Percentiles rank a stretch among this genome's conserved stretches.
These are phyloP conservation scores for Antitype chi DNA, from an alignment of 2,888 invertebrate species.

Conservation along the genomic window DNA sequence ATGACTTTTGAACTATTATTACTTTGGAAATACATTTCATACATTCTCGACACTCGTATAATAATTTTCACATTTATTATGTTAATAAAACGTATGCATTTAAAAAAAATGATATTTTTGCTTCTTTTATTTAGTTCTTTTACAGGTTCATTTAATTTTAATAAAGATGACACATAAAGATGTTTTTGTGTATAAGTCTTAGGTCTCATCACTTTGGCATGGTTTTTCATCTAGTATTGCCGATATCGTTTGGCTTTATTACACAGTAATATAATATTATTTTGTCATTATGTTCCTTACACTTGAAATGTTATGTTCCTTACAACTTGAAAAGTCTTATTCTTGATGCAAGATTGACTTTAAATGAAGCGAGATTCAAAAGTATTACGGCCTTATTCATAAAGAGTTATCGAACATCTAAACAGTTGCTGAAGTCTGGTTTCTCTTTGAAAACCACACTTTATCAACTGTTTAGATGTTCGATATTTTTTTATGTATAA, in stretches of 20 bases:
- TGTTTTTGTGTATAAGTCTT: slow-evolving; percentile 35
- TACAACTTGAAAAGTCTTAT: slow-evolving; percentile 22
- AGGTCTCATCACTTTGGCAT: slow-evolving; percentile 38
- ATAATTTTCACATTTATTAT: slow-evolving; percentile 22
- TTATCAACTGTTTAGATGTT: too few species aligned
- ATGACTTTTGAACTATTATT: slow-evolving; percentile 26
- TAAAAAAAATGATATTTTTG: slow-evolving; percentile 18
- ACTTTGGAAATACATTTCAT: slow-evolving; percentile 22
- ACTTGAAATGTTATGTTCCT: slow-evolving; percentile 10
- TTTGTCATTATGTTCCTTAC: slow-evolving; percentile 9
- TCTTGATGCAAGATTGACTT: slow-evolving; percentile 52
- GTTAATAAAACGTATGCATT: not conserved
- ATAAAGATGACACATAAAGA: slow-evolving; percentile 13
- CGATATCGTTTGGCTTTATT: slow-evolving; percentile 23
- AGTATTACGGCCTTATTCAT: too few species aligned
- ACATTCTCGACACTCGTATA: slow-evolving; percentile 9
- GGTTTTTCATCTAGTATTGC: slow-evolving; percentile 23
- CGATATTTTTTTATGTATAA: too few species aligned
- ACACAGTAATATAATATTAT: slow-evolving; percentile 21
- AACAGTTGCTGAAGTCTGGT: too few species aligned
- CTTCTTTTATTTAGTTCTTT: slow-evolving; percentile 7
- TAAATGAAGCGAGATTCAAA: slow-evolving; percentile 38
- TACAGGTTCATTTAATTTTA: slow-evolving; percentile 7
- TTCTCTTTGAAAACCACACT: too few species aligned
- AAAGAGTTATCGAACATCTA: too few species aligned